Evolutionary conservation across 2,113 vertebrate species (phyloP), one percentile per base, ranked within the genome.

Genomic region (Forbesichthys papilliferus): DNA sequence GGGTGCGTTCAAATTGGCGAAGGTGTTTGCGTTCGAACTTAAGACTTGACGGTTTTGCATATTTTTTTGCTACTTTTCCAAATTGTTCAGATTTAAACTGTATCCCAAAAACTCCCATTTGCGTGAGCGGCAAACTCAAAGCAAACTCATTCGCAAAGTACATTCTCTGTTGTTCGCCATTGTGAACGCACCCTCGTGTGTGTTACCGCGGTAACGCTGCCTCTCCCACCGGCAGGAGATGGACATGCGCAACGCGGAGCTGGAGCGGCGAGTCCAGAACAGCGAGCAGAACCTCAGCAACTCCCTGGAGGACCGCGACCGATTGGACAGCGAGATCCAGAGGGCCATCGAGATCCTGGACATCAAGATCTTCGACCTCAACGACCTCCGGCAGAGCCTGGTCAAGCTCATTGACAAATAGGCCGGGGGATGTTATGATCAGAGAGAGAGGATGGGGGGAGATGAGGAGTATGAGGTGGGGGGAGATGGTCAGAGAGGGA

Each of bases 301-400:
- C 77, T 92, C 90, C 0, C 84, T 95, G 70, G 93, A 94, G 0
- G 93, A 98, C 11, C 92, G 96, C 54, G 96, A 97, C 66, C 94
- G 92, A 60, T 76, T 94, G 0, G 93, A 95, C 56, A 86, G 55
- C 0, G 96, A 98, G 77, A 91, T 98, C 74, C 90, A 94, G 85
- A 92, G 93, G 61, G 93, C 94, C 4, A 92, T 96, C 0, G 96
- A 98, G 83, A 93, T 96, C 68, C 93, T 99, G 85, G 97, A 99
- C 9, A 92, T 96, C 86, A 96, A 98, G 91, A 94, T 99, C 63
- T 96, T 96, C 16, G 96, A 99, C 89, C 94, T 98, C 52, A 95
- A 94, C 0, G 97, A 99, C 84, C 91, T 98, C 11, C 90, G 97
- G 0, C 95, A 97, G 87, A 95, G 94, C 74, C 90, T 98, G 60